Evolutionary conservation across 2,113 vertebrate species (phyloP), one percentile per base, ranked within the genome.

Genomic region (Pygoscelis adeliae): DNA sequence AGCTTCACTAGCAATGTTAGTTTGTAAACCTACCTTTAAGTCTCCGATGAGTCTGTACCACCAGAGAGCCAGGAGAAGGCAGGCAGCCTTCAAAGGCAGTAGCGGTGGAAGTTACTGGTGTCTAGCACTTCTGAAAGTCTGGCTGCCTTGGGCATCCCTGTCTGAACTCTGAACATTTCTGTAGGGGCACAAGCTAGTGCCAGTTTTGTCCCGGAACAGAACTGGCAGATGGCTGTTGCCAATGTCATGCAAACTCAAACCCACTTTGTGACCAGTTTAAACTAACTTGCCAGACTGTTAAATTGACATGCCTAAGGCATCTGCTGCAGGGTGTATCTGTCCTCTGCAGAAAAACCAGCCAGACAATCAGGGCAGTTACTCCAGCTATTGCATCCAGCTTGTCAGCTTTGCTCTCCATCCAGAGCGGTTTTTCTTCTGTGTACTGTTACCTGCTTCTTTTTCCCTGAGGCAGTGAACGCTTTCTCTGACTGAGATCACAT

Each of bases 81-180:
- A 73, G 26, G 1, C 36, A 76, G 65, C 61, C 69, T 74, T 71
- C 82, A 82, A 32, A 87, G 69, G 4, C 27, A 8, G 22, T 2
- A 70, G 15, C 0, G 0, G 8, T 44, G 18, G 65, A 32, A 83
- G 22, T 36, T 72, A 16, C 52, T 62, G 0, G 1, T 38, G 66
- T 52, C 44, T 82, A 21, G 17, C 27, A 16, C 67, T 42, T 50
- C 42, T 62, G 55, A 79, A 47, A 80, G 76, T 20, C 73, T 36
- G 52, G 21, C 72, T 61, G 78, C 90, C 27, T 52, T 36, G 3
- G 19, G 63, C 84, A 25, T 23, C 49, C 61, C 67, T 19, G 26
- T 11, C 15, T 20, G 46, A 70, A 58, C 76, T 70, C 40, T 40
- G 71, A 56, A 49, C 13, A 0, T 12, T 62, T 47, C 73, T 72